phyloP scores from a whole-genome alignment of 2,797 vertebrate genomes.

The Passerculus sandwichensis region DNA sequence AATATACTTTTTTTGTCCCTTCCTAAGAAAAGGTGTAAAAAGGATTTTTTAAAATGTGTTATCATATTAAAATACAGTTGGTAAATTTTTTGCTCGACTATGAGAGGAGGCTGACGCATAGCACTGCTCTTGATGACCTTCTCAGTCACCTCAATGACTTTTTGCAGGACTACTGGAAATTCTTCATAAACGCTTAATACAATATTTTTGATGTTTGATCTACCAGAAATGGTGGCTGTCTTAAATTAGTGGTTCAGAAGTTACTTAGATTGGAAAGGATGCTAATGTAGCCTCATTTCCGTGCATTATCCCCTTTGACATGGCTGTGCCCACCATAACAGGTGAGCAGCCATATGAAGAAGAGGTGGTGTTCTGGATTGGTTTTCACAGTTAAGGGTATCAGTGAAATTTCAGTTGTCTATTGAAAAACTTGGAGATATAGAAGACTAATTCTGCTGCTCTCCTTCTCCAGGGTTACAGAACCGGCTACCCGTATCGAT shows the following conservation, averaged over 20 bases:
- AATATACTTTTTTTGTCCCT: accelerated
- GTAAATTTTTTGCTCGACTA: neutral
- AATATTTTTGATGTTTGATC: neutral
- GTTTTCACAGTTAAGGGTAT: neutral
- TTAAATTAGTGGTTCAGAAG: neutral
- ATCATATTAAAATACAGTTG: neutral
- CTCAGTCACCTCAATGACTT: neutral
- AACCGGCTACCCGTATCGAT: conserved; percentile 97
- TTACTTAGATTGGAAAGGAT: neutral
- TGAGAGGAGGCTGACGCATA: neutral
- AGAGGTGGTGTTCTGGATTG: neutral
- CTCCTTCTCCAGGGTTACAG: conserved; percentile 88
- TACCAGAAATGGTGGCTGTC: neutral
- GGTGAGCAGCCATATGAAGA: neutral
- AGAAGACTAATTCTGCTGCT: conserved; percentile 7
- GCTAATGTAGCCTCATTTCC: neutral
- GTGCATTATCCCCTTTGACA: neutral
- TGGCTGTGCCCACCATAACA: neutral
- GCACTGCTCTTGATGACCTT: neutral
- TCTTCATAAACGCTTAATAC: neutral
- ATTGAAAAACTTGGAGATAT: neutral
- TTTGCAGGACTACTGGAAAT: neutral
- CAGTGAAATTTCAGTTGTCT: neutral
- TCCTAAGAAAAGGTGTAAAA: neutral
- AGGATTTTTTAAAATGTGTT: neutral